Evolutionary conservation across 1,140 invertebrate species (phyloP), one percentile per base, ranked within the genome.

Genomic region (Cydia pomonella): DNA sequence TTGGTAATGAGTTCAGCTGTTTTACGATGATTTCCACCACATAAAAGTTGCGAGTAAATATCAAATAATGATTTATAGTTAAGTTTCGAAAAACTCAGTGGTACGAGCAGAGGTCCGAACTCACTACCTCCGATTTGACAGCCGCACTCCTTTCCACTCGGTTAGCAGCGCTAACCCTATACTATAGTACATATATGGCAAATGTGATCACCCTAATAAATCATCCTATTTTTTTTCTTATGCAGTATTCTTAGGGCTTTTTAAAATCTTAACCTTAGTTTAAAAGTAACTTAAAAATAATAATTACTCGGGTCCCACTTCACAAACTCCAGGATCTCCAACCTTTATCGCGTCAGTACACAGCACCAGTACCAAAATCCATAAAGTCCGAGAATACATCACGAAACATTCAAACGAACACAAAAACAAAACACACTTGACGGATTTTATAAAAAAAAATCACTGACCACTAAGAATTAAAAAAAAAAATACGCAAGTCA

Each of bases 331-430:
- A 50, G 44, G 44, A 16, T 18, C n/a, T 50, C 47, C 47, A 50
- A 10, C 21, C 18, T 9, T 18, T 23, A n/a, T 4, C 18, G 53
- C 53, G 5, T 59, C 53, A 59, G 21, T 23, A 23, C 21, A 59
- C 21, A 12, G 0, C 18, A 59, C 18, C 6, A 59, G 5, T 9
- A 21, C 7, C 16, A 59, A 23, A 59, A 59, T 59, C 53, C 53
- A 59, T 2, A 23, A 59, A 23, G 12, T 50, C 47, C 47, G n/a
- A 50, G 53, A 59, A 23, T 59, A 12, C 53, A 59, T 59, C 21
- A 59, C 53, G 53, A 59, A 59, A 59, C 53, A 59, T 59, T 59
- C 53, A 59, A 53, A n/a, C 50, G 41, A 44, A 44, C n/a, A 21
- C n/a, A 18, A 53, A 59, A 59, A 23, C 53, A 23, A 59, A 21